phyloP scores from a whole-genome alignment of 2,888 invertebrate species.

The Oxyteleia sp. region DNA sequence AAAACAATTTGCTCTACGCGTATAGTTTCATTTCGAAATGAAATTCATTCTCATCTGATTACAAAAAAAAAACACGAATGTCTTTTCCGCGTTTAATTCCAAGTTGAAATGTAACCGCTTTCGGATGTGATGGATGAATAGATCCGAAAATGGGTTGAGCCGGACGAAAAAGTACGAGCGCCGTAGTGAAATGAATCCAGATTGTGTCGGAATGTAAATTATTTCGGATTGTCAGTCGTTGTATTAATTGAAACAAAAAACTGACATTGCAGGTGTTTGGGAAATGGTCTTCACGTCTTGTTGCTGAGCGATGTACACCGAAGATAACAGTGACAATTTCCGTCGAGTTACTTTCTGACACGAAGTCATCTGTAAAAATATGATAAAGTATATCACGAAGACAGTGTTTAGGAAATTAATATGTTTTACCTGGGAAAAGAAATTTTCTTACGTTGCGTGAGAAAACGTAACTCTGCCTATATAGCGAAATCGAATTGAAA shows the following conservation, averaged over 20 bases:
- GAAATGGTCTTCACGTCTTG: conserved; percentile 22
- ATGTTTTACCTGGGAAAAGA: neutral
- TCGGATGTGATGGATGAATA: conserved; percentile 45
- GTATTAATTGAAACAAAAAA: conserved; percentile 12
- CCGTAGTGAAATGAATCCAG: conserved; percentile 28
- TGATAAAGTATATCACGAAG: conserved; percentile 22
- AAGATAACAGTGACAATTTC: conserved; percentile 40
- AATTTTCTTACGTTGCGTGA: neutral
- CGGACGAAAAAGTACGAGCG: conserved; percentile 10
- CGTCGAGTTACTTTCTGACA: conserved; percentile 11
- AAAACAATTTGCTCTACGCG: neutral
- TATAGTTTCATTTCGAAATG: neutral
- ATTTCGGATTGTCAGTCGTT: conserved; percentile 21
- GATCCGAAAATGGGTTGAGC: conserved; percentile 31
- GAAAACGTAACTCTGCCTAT: neutral
- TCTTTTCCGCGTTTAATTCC: conserved; percentile 5
- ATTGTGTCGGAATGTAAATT: conserved; percentile 37
- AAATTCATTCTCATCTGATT: neutral
- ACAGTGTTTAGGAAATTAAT: conserved; percentile 20
- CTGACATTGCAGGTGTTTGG: conserved; percentile 32
- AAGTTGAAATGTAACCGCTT: conserved; percentile 10
- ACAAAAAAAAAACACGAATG: neutral
- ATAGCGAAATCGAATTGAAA: conserved; percentile 5
- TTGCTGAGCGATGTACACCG: conserved; percentile 32
- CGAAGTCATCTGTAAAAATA: conserved; percentile 6